phyloP scores from a whole-genome alignment of 2,888 invertebrate genomes.

The Antitype chi region DNA sequence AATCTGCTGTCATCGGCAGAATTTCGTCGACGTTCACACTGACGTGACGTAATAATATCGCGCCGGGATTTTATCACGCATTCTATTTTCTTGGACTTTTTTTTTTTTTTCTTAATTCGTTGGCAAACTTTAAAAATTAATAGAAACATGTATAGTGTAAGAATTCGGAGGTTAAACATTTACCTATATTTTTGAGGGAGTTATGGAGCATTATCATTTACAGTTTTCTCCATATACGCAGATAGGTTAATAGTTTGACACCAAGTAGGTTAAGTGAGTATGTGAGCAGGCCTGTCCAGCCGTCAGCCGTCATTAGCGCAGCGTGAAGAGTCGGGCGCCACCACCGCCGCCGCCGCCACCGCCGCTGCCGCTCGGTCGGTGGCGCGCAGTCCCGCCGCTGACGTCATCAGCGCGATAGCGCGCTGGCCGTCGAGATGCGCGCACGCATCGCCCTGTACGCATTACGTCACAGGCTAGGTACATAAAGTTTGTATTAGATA shows the following conservation, averaged over 20 bases:
- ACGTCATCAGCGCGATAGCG: conserved; percentile 7
- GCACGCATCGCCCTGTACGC: neutral
- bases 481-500: neutral
- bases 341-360: neutral
- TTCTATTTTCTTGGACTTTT: no score
- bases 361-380: neutral
- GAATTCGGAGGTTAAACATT: neutral
- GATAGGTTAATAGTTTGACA: neutral
- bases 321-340: neutral
- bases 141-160: neutral
- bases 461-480: neutral
- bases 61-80: no score
- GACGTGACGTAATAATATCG: no score
- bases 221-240: neutral
- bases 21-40: no score
- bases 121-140: neutral
- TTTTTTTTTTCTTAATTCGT: neutral
- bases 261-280: conserved; percentile 2
- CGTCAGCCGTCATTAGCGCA: neutral
- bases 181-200: neutral
- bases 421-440: neutral
- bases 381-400: conserved; percentile 2
- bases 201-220: neutral
- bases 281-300: neutral
- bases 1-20: no score